Conservation (phyloP, 2,888 invertebrate genomes). For the Protophormia terraenovae region DNA sequence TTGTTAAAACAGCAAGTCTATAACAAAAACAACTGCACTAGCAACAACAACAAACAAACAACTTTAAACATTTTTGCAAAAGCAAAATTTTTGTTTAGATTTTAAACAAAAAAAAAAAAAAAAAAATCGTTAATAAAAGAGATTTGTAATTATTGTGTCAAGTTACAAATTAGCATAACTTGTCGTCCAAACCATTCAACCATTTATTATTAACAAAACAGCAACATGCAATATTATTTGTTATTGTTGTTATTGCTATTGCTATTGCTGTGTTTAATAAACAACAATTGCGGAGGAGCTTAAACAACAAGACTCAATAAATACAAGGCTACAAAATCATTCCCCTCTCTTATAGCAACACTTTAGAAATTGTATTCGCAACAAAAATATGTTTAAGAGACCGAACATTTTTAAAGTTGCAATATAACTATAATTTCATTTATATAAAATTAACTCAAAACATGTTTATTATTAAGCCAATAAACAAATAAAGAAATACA, state of each 20-base stretch:
- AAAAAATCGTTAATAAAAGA: constrained; percentile 41
- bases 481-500: neutral
- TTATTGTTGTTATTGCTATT: constrained; percentile 42
- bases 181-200: constrained; percentile 67
- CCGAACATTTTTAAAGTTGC: neutral
- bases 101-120: constrained; percentile 4
- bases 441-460: constrained; percentile 61
- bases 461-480: constrained; percentile 57
- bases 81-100: constrained; percentile 33
- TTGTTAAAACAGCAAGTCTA: constrained; percentile 48
- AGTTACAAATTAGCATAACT: constrained; percentile 70
- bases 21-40: constrained; percentile 37
- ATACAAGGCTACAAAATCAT: constrained; percentile 32
- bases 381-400: neutral
- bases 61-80: no score
- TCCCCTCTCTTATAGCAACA: neutral
- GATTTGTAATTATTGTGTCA: constrained; percentile 70
- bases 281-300: constrained; percentile 63
- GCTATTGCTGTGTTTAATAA: neutral
- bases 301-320: constrained; percentile 19
- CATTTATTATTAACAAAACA: constrained; percentile 57
- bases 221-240: constrained; percentile 45
- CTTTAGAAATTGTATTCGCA: no score
- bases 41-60: constrained; percentile 20
- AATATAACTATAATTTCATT: constrained; percentile 26